Base-by-base conservation (phyloP, 37 sponge, comb jelly and placozoan genomes). In the Mnemiopsis leidyi region DNA sequence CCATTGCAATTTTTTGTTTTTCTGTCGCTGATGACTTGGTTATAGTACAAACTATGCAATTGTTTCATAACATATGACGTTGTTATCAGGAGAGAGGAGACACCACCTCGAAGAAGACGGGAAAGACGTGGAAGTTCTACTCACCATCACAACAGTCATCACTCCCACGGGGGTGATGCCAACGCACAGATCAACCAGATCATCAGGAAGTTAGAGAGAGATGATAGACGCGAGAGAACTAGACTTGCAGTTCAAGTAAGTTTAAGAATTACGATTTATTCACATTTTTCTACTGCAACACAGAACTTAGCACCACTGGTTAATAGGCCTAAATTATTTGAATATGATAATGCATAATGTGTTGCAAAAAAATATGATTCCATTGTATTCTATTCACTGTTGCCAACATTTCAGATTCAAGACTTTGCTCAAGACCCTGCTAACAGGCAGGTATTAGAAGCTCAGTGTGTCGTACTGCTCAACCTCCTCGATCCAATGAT, bases 401-500 rank as follows among this genome's bases (percentile, higher is more conserved):
- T 61, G 18, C 68, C 68, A 21, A 9, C 9, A 26, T 25, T n/a
- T 13, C 36, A 79, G 82, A 79, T 79, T 9, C 82, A 79, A 79
- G 82, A 79, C 7, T 79, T 79, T 79, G 82, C 82, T 5, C 37
- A 32, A 35, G 82, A 79, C 1, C 82, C 82, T 31, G 37, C 20
- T 9, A 79, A 79, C 36, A 79, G 82, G 36, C 37, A 79, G 13
- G 82, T 79, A 5, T 30, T 79, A 9, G 82, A 79, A 79, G 21
- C 38, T 13, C 37, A 79, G 82, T 79, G 82, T 33, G 21, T 33
- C 3, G 21, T 21, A 18, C 33, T 79, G 23, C 82, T 79, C 34
- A 16, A 33, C 9, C 82, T 79, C 23, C 82, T 79, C 5, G 82
- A 79, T 79, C 82, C 82, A 32, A 79, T 79, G 82, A 79, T 79